A percentile compares a stretch with the other conserved stretches of the same genome.
Conservation (phyloP, 1,140 invertebrate genomes). For the Musca domestica region DNA sequence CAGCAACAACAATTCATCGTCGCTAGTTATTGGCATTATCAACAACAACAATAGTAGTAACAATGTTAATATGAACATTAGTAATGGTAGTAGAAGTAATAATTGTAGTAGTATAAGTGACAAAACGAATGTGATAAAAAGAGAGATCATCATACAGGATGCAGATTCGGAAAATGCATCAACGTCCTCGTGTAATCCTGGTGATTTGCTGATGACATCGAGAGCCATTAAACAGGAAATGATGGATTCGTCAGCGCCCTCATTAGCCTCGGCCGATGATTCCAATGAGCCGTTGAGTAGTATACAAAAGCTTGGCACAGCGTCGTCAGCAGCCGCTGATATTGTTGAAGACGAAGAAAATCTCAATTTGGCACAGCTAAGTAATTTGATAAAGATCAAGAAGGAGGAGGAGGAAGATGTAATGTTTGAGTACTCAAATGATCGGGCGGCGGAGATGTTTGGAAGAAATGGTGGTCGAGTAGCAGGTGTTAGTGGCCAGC, state of each 20-base stretch:
- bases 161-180: background rate
- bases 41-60: constrained; percentile 46
- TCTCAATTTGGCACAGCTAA: constrained; percentile 50
- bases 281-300: constrained; percentile 50
- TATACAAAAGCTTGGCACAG: constrained; percentile 35
- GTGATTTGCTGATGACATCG: background rate
- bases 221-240: constrained; percentile 51
- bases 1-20: too few species aligned
- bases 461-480: background rate
- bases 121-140: constrained; percentile 53
- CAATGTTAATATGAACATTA: constrained; percentile 51
- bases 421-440: too few species aligned
- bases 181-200: constrained; percentile 11
- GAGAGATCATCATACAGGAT: constrained; percentile 9
- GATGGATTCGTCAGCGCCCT: constrained; percentile 34
- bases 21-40: constrained; percentile 3
- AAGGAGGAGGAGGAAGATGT: constrained; percentile 15
- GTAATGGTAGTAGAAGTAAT: constrained; percentile 37
- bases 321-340: constrained; percentile 14
- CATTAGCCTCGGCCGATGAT: constrained; percentile 35
- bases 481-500: background rate
- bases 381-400: constrained; percentile 42
- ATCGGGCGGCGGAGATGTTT: background rate
- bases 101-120: constrained; percentile 50
- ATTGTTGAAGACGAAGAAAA: constrained; percentile 48